Conservation (phyloP, 1,140 invertebrate genomes). For the Drosophila nasuta region DNA sequence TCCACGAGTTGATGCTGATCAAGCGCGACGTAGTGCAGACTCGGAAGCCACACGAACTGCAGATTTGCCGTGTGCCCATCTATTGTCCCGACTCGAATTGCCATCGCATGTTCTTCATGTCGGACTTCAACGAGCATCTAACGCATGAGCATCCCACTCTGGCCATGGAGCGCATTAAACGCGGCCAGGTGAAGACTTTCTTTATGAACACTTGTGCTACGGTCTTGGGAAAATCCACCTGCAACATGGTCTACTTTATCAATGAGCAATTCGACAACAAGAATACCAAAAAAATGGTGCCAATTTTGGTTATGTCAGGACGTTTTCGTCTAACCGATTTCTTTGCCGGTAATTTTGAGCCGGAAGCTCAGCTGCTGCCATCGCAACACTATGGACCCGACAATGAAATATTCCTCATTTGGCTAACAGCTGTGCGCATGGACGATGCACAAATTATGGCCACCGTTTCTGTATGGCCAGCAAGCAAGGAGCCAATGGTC, state of each 20-base stretch:
- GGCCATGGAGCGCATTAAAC: conserved; percentile 57
- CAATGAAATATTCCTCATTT: conserved; percentile 52
- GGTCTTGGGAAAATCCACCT: conserved; percentile 47
- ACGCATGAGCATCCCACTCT: conserved; percentile 53
- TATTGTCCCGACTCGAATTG: conserved; percentile 64
- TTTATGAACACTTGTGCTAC: conserved; percentile 54
- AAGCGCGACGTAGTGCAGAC: conserved; percentile 14
- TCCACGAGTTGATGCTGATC: background rate
- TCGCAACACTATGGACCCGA: background rate
- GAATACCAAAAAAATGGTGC: conserved; percentile 44
- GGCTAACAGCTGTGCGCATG: conserved; percentile 58
- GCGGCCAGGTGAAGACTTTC: conserved; percentile 61
- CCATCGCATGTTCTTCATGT: conserved; percentile 52
- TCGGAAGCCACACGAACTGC: background rate
- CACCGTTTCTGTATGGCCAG: conserved; percentile 61
- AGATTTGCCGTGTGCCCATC: conserved; percentile 50
- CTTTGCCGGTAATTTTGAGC: background rate
- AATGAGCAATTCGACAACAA: conserved; percentile 51
- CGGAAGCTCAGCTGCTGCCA: too few species aligned
- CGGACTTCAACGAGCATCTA: conserved; percentile 68
- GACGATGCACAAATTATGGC: conserved; percentile 21
- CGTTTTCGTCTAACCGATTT: conserved; percentile 40
- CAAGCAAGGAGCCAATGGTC: background rate
- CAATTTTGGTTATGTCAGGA: conserved; percentile 64
- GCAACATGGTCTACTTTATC: conserved; percentile 66